These are phyloP conservation scores for Bergia puertoricense DNA, from an alignment of 92 coral and sea anemone species.

Conservation along the genomic window DNA sequence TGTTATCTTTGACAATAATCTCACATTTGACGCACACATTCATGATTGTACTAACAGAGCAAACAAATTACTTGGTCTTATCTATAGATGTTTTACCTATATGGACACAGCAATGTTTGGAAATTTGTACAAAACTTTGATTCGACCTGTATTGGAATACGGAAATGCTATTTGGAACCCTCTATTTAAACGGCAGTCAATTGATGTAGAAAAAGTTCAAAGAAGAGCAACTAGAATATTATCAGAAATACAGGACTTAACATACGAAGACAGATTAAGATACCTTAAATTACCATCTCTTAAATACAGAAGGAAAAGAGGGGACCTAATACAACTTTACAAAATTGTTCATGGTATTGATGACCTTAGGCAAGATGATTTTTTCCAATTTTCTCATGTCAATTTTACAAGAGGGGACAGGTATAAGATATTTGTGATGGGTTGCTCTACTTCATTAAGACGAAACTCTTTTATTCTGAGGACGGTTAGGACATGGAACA, in stretches of 20 bases:
- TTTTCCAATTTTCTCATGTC: conserved; percentile 18
- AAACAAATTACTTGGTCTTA: conserved; percentile 17
- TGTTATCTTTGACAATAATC: conserved; percentile 17
- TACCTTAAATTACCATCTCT: not conserved
- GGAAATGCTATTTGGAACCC: not conserved
- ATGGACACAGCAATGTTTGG: conserved; percentile 19
- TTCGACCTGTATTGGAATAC: not conserved
- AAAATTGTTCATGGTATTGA: not conserved
- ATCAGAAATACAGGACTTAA: not conserved
- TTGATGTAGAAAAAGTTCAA: not conserved
- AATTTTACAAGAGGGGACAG: conserved; percentile 10
- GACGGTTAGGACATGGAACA: conserved; percentile 20
- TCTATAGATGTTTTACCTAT: conserved; percentile 17
- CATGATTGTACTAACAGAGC: conserved; percentile 18
- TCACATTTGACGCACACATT: conserved; percentile 18
- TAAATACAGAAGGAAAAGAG: conserved; percentile 13
- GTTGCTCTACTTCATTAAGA: conserved; percentile 18
- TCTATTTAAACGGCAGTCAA: conserved; percentile 1
- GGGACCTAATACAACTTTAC: conserved; percentile 20
- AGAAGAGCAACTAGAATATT: not conserved
- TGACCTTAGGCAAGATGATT: conserved; percentile 1
- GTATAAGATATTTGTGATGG: conserved; percentile 18
- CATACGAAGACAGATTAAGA: not conserved
- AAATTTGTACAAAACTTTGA: conserved; percentile 16
- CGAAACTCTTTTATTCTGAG: conserved; percentile 18